These are phyloP conservation scores for Psittacula cyanocephala DNA, from an alignment of 2,113 vertebrate genomes.

Conservation along the genomic window DNA sequence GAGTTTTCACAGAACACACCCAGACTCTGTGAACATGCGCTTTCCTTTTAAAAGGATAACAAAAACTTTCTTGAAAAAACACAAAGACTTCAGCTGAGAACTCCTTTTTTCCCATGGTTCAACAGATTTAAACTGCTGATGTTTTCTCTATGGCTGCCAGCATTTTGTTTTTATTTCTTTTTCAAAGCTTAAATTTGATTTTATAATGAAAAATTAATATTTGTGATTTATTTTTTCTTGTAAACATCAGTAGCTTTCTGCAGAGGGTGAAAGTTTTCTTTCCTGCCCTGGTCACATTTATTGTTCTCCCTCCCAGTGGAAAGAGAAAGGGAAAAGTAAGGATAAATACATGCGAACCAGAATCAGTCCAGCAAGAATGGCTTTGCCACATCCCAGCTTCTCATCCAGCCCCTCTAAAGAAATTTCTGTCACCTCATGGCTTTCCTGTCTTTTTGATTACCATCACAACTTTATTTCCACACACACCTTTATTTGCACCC, in stretches of 20 bases:
- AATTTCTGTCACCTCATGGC: not conserved
- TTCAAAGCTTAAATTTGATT: not conserved
- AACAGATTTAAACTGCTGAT: not conserved
- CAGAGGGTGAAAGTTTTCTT: not conserved
- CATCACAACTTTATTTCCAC: not conserved
- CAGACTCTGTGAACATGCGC: not conserved
- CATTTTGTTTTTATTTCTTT: not conserved
- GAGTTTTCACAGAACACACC: constrained; percentile 16
- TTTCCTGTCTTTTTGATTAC: not conserved
- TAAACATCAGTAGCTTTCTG: not conserved
- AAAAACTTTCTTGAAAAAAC: not conserved
- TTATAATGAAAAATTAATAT: not conserved
- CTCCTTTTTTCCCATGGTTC: not conserved
- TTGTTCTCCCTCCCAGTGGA: not conserved
- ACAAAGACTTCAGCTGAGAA: not conserved
- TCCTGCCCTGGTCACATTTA: not conserved
- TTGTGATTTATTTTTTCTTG: not conserved
- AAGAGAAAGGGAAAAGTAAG: not conserved
- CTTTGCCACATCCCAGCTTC: not conserved
- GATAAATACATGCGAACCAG: not conserved
- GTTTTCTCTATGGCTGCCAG: not conserved
- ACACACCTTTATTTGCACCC: not conserved
- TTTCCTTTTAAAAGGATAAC: constrained; percentile 3
- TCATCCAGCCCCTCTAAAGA: not conserved
- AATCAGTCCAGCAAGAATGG: not conserved